Percentiles rank a stretch among this genome's conserved stretches.
phyloP scores from a whole-genome alignment of 2,797 vertebrate genomes.

The Jordanella pulchra region DNA sequence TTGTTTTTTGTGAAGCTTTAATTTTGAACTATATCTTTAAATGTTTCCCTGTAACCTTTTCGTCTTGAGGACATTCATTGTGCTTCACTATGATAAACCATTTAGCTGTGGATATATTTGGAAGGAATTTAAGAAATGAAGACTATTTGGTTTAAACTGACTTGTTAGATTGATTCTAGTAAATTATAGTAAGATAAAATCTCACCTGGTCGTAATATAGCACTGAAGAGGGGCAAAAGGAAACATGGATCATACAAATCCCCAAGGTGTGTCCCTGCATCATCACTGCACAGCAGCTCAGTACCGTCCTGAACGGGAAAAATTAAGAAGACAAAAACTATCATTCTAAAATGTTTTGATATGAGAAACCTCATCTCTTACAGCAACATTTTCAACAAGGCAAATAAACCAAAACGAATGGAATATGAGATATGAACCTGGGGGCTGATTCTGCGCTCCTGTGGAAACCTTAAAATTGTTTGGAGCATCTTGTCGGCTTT shows the following conservation, averaged over 20 bases:
- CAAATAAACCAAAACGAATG: constrained; percentile 3
- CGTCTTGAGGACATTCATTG: no score
- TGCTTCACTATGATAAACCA: neutral
- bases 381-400: neutral
- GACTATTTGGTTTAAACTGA: neutral
- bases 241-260: constrained; percentile 92
- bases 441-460: constrained; percentile 81
- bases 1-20: neutral
- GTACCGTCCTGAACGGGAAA: constrained; percentile 73
- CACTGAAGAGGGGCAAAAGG: constrained; percentile 90
- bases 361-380: neutral
- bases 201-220: constrained; percentile 88
- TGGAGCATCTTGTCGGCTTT: constrained; percentile 84
- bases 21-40: neutral
- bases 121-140: neutral
- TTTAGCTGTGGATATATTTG: no score
- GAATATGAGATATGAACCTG: constrained; percentile 54
- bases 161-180: neutral
- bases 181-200: neutral
- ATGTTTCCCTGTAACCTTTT: neutral
- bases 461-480: constrained; percentile 87
- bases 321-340: neutral
- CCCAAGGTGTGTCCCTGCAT: constrained; percentile 59
- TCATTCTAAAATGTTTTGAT: neutral
- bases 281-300: constrained; percentile 71